phyloP scores from a whole-genome alignment of 2,797 vertebrate genomes.

The Sardinella longiceps region DNA sequence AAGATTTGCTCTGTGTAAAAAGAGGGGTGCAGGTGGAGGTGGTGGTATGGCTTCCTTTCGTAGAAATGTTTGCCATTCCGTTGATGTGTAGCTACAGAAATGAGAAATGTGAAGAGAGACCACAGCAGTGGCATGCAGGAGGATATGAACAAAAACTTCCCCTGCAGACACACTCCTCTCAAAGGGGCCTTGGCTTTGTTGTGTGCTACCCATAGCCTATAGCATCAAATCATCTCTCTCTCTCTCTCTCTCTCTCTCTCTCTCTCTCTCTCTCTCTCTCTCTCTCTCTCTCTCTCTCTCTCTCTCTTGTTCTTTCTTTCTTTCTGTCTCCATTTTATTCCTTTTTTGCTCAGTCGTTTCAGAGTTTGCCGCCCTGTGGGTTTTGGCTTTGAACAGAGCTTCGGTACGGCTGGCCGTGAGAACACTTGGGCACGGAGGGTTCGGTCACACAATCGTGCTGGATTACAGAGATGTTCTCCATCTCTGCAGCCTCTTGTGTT shows the following conservation, averaged over 20 bases:
- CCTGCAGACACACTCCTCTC: neutral
- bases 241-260: neutral
- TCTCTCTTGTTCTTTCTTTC: neutral
- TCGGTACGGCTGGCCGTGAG: neutral
- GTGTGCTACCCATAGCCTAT: neutral
- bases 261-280: neutral
- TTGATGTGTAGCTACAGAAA: neutral
- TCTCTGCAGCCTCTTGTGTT: neutral
- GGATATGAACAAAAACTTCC: neutral
- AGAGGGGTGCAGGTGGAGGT: neutral
- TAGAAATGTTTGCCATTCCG: neutral
- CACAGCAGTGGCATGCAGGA: neutral
- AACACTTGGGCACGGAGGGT: neutral
- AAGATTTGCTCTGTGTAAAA: neutral
- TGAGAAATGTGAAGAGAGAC: neutral
- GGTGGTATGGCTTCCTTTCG: neutral
- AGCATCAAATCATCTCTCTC: neutral
- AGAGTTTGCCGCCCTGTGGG: neutral
- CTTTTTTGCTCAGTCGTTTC: neutral
- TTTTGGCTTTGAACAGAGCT: neutral
- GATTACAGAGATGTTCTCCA: conserved; percentile 16
- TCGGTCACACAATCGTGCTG: neutral
- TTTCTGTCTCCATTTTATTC: neutral
- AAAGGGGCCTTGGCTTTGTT: neutral
- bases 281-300: neutral